phyloP scores from a whole-genome alignment of 2,113 vertebrate genomes.

The Sceloporus tristichus region DNA sequence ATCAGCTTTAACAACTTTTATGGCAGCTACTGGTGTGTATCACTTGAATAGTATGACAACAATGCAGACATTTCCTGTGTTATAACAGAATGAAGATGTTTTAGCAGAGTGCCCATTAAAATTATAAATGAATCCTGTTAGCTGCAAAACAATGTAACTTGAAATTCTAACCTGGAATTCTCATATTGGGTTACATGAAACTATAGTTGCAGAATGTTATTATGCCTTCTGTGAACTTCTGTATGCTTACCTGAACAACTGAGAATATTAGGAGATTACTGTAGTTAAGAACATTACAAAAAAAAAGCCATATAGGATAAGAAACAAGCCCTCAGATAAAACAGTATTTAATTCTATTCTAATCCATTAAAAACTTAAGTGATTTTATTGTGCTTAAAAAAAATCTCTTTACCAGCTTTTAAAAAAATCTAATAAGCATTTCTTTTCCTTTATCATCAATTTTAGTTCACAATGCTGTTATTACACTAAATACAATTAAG shows the following conservation, averaged over 20 bases:
- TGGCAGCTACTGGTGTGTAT: neutral
- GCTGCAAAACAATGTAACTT: neutral
- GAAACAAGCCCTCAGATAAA: neutral
- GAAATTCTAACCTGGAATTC: neutral
- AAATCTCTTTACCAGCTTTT: neutral
- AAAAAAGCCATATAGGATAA: neutral
- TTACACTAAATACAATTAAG: slow-evolving; percentile 10
- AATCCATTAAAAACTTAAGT: slow-evolving; percentile 8
- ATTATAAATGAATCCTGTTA: slow-evolving; percentile 18
- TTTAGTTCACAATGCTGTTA: neutral
- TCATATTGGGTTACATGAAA: neutral
- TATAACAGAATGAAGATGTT: slow-evolving; percentile 21
- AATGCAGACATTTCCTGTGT: neutral
- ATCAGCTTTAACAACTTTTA: neutral
- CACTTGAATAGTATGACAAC: slow-evolving; percentile 29
- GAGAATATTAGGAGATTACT: slow-evolving; percentile 1
- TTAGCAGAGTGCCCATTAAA: neutral
- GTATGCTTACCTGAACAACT: neutral
- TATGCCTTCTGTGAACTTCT: neutral
- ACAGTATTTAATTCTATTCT: neutral
- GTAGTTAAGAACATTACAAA: neutral
- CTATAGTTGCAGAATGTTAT: neutral
- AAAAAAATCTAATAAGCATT: neutral
- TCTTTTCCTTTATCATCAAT: neutral
- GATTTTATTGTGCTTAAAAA: neutral